Conservation (phyloP, 2,888 invertebrate species). For the Tridacna gigas region DNA sequence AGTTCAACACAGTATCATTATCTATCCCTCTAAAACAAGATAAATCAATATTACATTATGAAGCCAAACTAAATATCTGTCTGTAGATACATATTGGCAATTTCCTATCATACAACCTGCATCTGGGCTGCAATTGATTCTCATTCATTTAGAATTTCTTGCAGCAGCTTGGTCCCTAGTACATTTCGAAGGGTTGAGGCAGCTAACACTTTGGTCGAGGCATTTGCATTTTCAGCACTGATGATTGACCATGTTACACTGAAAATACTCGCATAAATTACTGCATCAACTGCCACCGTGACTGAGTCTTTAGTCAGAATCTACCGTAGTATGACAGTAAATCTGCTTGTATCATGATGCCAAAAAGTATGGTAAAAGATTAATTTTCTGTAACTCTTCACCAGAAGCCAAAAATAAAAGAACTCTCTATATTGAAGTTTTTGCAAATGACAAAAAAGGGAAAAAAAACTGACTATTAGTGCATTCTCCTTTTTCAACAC, state of each 20-base stretch:
- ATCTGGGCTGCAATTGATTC: slow-evolving; percentile 96
- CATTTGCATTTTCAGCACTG: slow-evolving; percentile 98
- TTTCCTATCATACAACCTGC: slow-evolving; percentile 83
- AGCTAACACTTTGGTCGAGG: slow-evolving; percentile 93
- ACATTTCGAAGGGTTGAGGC: slow-evolving; percentile 90
- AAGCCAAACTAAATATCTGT: no score
- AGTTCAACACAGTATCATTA: neutral
- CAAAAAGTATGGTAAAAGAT: no score
- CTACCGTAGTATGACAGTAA: slow-evolving; percentile 86
- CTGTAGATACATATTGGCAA: no score
- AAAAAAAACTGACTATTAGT: no score
- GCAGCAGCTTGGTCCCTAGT: slow-evolving; percentile 97
- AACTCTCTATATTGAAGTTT: no score
- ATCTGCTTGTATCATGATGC: no score
- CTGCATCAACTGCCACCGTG: slow-evolving; percentile 98
- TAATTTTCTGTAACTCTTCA: no score
- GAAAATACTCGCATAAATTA: slow-evolving; percentile 89
- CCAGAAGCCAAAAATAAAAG: no score
- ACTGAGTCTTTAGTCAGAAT: slow-evolving; percentile 98
- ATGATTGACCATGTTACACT: slow-evolving; percentile 98
- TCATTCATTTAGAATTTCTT: slow-evolving; percentile 98
- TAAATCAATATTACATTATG: no score
- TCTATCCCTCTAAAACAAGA: neutral
- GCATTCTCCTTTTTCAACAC: no score
- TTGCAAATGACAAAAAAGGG: no score